A percentile compares a stretch with the other conserved stretches of the same genome.
These are phyloP conservation scores for Rhamphomyia laevipes DNA, from an alignment of 2,888 invertebrate species.

Conservation along the genomic window DNA sequence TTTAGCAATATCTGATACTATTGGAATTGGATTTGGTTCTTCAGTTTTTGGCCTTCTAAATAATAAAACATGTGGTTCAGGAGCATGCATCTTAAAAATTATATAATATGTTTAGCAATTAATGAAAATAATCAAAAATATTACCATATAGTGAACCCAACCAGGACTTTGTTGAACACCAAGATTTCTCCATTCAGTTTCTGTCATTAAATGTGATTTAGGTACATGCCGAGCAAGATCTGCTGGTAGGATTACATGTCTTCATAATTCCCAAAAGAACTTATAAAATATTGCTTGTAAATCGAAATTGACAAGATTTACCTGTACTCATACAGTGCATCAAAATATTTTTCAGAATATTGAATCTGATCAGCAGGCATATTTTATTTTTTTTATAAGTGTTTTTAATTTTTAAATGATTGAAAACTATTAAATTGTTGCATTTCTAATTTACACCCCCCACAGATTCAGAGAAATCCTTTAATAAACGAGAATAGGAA, in stretches of 20 bases:
- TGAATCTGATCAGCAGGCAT: slow-evolving; percentile 77
- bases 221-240: slow-evolving; percentile 79
- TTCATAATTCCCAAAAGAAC: slow-evolving; percentile 25
- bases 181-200: slow-evolving; percentile 88
- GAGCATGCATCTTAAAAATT: slow-evolving; percentile 72
- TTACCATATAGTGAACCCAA: slow-evolving; percentile 44
- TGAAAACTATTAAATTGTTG: not conserved
- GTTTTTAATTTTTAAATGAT: not conserved
- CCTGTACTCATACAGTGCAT: slow-evolving; percentile 83
- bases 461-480: too few species aligned
- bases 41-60: slow-evolving; percentile 50
- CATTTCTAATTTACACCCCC: too few species aligned
- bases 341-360: slow-evolving; percentile 84
- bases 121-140: not conserved
- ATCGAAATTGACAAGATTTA: slow-evolving; percentile 23
- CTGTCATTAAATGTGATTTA: slow-evolving; percentile 82
- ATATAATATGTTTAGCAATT: slow-evolving; percentile 52
- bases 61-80: slow-evolving; percentile 79
- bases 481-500: too few species aligned
- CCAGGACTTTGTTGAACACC: slow-evolving; percentile 91
- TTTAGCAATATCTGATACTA: not conserved
- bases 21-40: not conserved
- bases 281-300: not conserved
- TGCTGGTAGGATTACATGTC: slow-evolving; percentile 82
- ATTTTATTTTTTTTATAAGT: slow-evolving; percentile 26